Evolutionary conservation across 1,140 invertebrate species (phyloP), one percentile per base, ranked within the genome.

Genomic region (Diorhabda sublineata): DNA sequence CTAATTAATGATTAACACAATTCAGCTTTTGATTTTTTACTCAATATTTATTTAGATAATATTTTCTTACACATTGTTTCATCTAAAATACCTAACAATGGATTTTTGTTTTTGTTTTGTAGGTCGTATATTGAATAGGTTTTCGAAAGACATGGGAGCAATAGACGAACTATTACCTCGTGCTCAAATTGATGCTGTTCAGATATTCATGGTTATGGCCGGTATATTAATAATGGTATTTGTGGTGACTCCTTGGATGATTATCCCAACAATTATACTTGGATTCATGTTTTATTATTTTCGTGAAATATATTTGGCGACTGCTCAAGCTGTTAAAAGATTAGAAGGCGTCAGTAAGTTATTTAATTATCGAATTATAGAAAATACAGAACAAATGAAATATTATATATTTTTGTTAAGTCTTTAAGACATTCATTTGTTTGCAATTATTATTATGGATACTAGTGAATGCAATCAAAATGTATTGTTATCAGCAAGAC

Each of bases 91-190:
- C 26, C 0, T 26, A 26, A 26, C 26, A 26, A 26, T 26, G 26
- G 26, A 26, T 26, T 26, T 26, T 52, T 52, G 45, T 52, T 52
- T 52, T 6, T 52, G 67, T 52, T 58, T 57, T 64, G 3, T 45
- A 67, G 66, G 66, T 43, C 78, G 90, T 59, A 91, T 92, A 41
- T 78, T 93, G 2, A 93, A 92, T 77, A 80, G 91, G 52, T 93
- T 93, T 73, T 88, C 90, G 2, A 92, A 92, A 81, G 91, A 93
- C 71, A 87, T 92, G 78, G 91, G 92, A 0, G 87, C 89, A 1
- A 87, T 96, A 71, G 96, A 97, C 78, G 95, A 98, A 81, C 77
- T 90, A 2, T 81, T 98, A n/a, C 95, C 96, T 60, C 83, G 85
- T 61, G 85, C 88, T 8, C 85, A 91, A 63, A 84, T 95, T 64